Evolutionary conservation across 1,140 invertebrate species (phyloP).

Genomic region (Rhynchophorus ferrugineus): DNA sequence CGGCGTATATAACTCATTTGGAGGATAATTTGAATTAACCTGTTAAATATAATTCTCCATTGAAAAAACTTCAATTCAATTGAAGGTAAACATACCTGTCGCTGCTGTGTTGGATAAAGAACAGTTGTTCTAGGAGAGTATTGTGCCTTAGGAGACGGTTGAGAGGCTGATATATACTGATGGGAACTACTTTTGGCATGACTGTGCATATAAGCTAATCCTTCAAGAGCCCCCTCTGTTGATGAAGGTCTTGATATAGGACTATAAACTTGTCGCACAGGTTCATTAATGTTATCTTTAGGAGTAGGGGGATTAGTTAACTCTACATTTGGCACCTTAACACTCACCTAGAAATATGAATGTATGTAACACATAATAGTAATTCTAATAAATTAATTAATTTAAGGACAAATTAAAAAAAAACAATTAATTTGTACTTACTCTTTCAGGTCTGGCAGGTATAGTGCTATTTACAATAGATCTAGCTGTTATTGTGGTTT

Average conservation of each 20-base stretch:
- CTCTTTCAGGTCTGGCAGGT: conserved; percentile 47
- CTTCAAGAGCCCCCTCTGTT: conserved; percentile 44
- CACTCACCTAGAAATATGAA: conserved; percentile 30
- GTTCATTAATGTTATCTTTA: conserved; percentile 29
- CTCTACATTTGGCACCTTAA: conserved; percentile 37
- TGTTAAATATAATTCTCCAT: too few relatives aligned
- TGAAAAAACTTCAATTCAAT: too few relatives aligned
- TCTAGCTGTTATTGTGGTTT: conserved; percentile 36
- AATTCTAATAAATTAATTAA: too few relatives aligned
- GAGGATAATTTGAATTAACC: conserved; percentile 25
- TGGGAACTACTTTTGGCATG: conserved; percentile 28
- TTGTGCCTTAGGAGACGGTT: conserved; percentile 28
- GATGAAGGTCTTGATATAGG: conserved; percentile 58
- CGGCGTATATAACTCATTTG: conserved; percentile 49
- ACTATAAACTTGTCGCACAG: conserved; percentile 49
- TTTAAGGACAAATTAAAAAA: too few relatives aligned
- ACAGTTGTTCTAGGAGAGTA: conserved; percentile 38
- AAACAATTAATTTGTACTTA: too few relatives aligned
- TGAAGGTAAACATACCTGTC: too few relatives aligned
- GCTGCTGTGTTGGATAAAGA: too few relatives aligned
- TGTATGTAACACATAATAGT: background rate
- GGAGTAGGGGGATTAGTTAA: conserved; percentile 16
- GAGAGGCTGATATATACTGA: conserved; percentile 40
- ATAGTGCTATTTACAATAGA: conserved; percentile 48
- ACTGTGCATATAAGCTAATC: conserved; percentile 46